Evolutionary conservation across 2,888 invertebrate genomes (phyloP).

Genomic region (Sturmia bella): DNA sequence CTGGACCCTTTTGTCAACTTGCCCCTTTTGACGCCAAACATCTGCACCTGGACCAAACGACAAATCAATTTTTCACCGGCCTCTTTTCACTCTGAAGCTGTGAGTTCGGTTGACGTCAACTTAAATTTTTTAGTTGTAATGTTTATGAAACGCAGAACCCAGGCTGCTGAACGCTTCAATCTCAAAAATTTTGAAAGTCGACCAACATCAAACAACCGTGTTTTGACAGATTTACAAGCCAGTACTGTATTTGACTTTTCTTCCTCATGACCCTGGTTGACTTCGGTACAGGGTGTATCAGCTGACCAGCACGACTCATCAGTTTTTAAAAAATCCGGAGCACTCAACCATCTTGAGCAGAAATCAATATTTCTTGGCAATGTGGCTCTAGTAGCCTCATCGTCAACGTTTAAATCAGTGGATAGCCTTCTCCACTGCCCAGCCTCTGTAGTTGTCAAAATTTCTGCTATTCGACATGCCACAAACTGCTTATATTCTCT

Average conservation of each 20-base stretch:
- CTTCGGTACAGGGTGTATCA: not conserved
- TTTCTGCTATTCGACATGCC: constrained; percentile 58
- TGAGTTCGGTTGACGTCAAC: not conserved
- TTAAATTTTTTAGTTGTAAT: not conserved
- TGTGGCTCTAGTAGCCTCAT: constrained; percentile 48
- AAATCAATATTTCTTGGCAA: not conserved
- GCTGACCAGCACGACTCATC: constrained; percentile 25
- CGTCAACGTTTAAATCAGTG: constrained; percentile 46
- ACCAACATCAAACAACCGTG: not conserved
- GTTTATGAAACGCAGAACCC: constrained; percentile 20
- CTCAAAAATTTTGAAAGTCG: constrained; percentile 10
- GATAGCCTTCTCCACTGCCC: constrained; percentile 68
- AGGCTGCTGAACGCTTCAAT: constrained; percentile 31
- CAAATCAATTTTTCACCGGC: constrained; percentile 35
- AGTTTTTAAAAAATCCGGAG: constrained; percentile 37
- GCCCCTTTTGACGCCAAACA: not conserved
- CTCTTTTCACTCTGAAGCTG: constrained; percentile 55
- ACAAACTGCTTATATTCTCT: constrained; percentile 61
- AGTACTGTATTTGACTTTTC: constrained; percentile 6
- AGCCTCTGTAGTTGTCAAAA: constrained; percentile 11
- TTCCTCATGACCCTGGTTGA: constrained; percentile 3
- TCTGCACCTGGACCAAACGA: constrained; percentile 21
- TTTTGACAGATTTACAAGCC: not conserved
- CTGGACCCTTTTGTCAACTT: not conserved
- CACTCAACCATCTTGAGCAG: constrained; percentile 25